phyloP scores from a whole-genome alignment of 2,888 invertebrate species.

The Aphidius colemani region DNA sequence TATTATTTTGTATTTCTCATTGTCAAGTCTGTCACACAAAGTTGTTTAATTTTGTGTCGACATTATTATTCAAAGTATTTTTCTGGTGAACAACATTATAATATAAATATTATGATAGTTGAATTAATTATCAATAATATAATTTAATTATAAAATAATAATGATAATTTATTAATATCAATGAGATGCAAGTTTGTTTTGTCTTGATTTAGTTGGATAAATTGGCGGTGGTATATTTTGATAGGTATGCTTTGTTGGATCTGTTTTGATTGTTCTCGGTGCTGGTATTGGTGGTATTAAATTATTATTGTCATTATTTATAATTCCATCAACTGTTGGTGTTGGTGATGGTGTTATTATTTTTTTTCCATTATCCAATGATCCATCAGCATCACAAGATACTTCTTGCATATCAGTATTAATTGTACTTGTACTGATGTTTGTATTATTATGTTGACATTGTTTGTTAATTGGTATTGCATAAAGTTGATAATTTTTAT shows the following conservation, averaged over 20 bases:
- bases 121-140: conserved; percentile 9
- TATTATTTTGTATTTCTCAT: background rate
- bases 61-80: background rate
- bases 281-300: conserved; percentile 47
- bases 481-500: conserved; percentile 51
- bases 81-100: no score
- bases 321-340: conserved; percentile 27
- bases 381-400: background rate
- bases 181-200: conserved; percentile 1
- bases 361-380: no score
- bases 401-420: conserved; percentile 35
- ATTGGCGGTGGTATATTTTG: conserved; percentile 64
- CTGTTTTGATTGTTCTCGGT: conserved; percentile 49
- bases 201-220: conserved; percentile 52
- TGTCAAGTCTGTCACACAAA: background rate
- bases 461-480: conserved; percentile 53
- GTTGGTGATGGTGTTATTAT: background rate
- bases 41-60: background rate
- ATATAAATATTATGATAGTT: background rate
- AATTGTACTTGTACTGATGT: conserved; percentile 42
- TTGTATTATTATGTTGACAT: conserved; percentile 47
- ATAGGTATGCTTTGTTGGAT: conserved; percentile 60
- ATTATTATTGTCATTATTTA: conserved; percentile 13
- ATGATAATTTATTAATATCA: background rate
- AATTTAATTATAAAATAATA: background rate